Evolutionary conservation across 1,140 invertebrate species (phyloP).

Genomic region (Rhopalosiphum maidis): DNA sequence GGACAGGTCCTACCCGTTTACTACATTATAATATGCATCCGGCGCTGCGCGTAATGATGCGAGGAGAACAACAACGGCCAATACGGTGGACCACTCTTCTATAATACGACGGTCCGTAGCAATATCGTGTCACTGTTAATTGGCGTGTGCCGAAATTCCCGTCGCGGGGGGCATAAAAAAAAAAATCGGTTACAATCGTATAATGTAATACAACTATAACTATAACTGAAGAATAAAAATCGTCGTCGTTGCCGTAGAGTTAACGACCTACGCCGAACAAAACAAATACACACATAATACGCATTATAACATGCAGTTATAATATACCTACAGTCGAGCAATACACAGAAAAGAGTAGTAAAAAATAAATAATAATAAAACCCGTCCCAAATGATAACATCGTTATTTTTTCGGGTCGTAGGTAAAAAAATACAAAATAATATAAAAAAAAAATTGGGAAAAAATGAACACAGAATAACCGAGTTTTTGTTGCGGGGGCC

Average conservation of each 20-base stretch:
- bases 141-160: slow-evolving; percentile 48
- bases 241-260: slow-evolving; percentile 16
- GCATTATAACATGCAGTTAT: neutral
- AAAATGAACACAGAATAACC: neutral
- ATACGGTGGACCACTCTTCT: neutral
- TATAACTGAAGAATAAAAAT: neutral
- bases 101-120: neutral
- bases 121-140: slow-evolving; percentile 37
- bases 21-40: neutral
- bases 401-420: slow-evolving; percentile 52
- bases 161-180: slow-evolving; percentile 27
- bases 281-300: slow-evolving; percentile 41
- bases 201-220: neutral
- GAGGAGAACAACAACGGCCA: neutral
- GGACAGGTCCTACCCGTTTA: neutral
- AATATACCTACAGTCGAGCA: neutral
- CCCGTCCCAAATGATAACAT: slow-evolving; percentile 55
- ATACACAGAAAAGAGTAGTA: slow-evolving; percentile 35
- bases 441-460: slow-evolving; percentile 4
- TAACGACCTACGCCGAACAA: slow-evolving; percentile 51
- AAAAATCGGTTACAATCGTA: neutral
- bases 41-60: neutral
- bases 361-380: slow-evolving; percentile 29
- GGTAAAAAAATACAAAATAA: slow-evolving; percentile 32
- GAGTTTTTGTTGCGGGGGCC: slow-evolving; percentile 48